These are phyloP conservation scores for Lepidurus couesii DNA, from an alignment of 1,140 invertebrate genomes.

Conservation along the genomic window DNA sequence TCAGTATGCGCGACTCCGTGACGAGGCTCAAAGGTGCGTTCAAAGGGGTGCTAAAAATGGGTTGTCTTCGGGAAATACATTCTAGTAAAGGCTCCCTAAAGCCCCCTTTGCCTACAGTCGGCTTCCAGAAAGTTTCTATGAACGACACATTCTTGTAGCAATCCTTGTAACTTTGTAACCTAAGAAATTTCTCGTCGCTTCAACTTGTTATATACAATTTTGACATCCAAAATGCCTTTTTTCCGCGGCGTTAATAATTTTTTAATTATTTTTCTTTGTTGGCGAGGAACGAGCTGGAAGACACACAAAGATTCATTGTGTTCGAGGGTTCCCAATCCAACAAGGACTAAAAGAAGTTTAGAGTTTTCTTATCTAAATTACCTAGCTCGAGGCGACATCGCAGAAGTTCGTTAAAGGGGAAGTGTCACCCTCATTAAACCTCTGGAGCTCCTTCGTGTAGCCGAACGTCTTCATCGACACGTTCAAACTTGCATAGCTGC, in stretches of 20 bases:
- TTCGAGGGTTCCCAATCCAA: background rate
- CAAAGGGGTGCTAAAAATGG: slow-evolving; percentile 11
- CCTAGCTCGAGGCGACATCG: background rate
- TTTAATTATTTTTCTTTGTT: background rate
- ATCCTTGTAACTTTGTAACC: background rate
- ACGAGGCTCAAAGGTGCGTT: background rate
- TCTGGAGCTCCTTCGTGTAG: background rate
- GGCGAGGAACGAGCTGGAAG: background rate
- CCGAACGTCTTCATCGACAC: background rate
- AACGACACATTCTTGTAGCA: background rate
- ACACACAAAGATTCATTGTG: background rate
- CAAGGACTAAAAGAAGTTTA: background rate
- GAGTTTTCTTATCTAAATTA: background rate
- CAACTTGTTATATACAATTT: background rate
- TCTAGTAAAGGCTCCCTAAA: background rate
- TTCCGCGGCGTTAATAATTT: background rate
- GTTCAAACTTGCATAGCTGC: background rate
- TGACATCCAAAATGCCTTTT: background rate
- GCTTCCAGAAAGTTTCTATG: background rate
- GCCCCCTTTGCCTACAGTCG: background rate
- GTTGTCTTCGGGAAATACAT: slow-evolving; percentile 14
- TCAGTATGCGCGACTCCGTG: slow-evolving; percentile 5
- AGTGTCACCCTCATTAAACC: slow-evolving; percentile 2
- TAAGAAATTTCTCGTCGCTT: background rate
- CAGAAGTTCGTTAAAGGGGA: background rate